These are phyloP conservation scores for Diplosoma virens DNA, from an alignment of 23 tunicate genomes.

Conservation along the genomic window DNA sequence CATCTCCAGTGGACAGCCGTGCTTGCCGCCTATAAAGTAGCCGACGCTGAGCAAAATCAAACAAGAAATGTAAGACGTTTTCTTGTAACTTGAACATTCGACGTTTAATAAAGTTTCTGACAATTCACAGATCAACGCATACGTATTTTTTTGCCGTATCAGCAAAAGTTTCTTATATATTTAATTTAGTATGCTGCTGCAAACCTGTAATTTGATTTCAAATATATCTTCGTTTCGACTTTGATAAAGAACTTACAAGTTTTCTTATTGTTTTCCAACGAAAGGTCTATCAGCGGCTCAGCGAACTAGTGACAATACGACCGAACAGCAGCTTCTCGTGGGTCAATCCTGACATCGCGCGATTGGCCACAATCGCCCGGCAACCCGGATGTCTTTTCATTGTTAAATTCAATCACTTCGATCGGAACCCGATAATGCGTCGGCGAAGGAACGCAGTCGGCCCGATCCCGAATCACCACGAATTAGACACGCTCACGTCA, in stretches of 20 bases:
- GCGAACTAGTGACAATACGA: slow-evolving; percentile 33
- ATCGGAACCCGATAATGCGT: background rate
- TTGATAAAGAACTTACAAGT: no score
- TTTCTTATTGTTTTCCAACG: slow-evolving; percentile 27
- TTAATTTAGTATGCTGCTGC: no score
- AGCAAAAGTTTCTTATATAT: no score
- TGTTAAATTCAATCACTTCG: slow-evolving; percentile 42
- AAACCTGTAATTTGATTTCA: no score
- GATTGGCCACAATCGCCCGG: slow-evolving; percentile 35
- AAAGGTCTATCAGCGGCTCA: slow-evolving; percentile 38
- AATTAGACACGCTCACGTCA: background rate
- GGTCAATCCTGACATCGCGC: slow-evolving; percentile 32
- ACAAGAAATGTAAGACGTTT: slow-evolving; percentile 29
- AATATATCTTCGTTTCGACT: no score
- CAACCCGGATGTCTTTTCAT: slow-evolving; percentile 38
- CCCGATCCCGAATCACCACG: background rate
- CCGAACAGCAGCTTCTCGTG: slow-evolving; percentile 35
- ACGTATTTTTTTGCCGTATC: no score
- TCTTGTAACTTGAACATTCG: no score
- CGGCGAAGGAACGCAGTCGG: background rate
- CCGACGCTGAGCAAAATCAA: background rate
- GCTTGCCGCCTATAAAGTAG: background rate
- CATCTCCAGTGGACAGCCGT: slow-evolving; percentile 25
- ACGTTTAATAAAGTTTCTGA: no score
- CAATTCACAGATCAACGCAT: no score